Percentiles rank a stretch among this genome's conserved stretches.
Evolutionary conservation across 2,113 vertebrate species (phyloP).

Genomic region (Triplophysa tibetana): DNA sequence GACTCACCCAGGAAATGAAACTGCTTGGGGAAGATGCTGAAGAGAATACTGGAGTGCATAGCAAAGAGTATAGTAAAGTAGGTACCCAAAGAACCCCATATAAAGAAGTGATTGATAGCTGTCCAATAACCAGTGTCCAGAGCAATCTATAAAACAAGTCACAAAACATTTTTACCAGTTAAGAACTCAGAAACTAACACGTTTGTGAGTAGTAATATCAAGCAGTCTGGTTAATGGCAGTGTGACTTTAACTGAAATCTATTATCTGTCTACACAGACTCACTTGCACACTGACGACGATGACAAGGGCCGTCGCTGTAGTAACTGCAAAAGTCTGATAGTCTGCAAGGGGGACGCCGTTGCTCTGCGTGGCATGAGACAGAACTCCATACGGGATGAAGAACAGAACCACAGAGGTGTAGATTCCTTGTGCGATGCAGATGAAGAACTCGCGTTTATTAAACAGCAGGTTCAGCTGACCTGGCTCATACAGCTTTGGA

Average conservation of each 20-base stretch:
- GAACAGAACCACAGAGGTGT: slow-evolving; percentile 90
- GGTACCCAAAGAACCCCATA: slow-evolving; percentile 88
- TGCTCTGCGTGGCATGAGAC: slow-evolving; percentile 78
- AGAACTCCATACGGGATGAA: slow-evolving; percentile 88
- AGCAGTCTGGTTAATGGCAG: too few species aligned
- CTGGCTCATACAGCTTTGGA: slow-evolving; percentile 92
- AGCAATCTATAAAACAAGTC: slow-evolving; percentile 75
- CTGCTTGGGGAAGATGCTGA: slow-evolving; percentile 90
- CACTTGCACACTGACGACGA: slow-evolving; percentile 94
- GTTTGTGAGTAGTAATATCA: too few species aligned
- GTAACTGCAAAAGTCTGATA: slow-evolving; percentile 95
- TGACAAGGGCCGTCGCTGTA: slow-evolving; percentile 89
- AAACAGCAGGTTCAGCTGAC: slow-evolving; percentile 95
- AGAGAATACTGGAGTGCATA: slow-evolving; percentile 89
- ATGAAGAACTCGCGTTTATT: slow-evolving; percentile 98
- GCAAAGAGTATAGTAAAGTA: slow-evolving; percentile 90
- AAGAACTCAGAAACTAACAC: not conserved
- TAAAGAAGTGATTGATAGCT: slow-evolving; percentile 92
- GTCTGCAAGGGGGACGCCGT: slow-evolving; percentile 84
- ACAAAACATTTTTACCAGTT: slow-evolving; percentile 31
- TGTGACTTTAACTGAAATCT: not conserved
- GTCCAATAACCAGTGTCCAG: slow-evolving; percentile 96
- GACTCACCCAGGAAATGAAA: slow-evolving; percentile 91
- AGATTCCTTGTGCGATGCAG: slow-evolving; percentile 94
- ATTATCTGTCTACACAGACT: slow-evolving; percentile 25